Base-by-base conservation (phyloP, 1,140 invertebrate genomes). In the Asobara japonica region DNA sequence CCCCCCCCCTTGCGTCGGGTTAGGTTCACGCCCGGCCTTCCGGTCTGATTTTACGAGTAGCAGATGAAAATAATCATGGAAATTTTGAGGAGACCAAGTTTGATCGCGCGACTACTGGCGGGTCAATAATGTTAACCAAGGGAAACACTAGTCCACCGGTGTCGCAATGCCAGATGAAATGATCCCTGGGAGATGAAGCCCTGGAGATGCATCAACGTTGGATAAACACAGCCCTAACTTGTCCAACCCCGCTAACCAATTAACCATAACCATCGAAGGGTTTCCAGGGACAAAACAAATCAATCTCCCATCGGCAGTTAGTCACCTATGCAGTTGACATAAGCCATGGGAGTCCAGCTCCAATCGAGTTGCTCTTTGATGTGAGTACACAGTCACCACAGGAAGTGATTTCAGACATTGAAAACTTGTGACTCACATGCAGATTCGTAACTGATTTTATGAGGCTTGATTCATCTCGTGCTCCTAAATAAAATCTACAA, bases 371-470 rank as follows among this genome's bases (percentile, higher is more conserved):
- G 22, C 51, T 56, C 51, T 56, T 56, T 56, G 51, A 56, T 56
- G 51, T 56, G 0, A 56, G 22, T 25, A 56, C 51, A 56, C 22
- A 56, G 2, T 56, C 51, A 56, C 51, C 51, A 27, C 62, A 65
- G 38, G 61, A 65, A 48, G 48, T 69, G 67, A 69, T 71, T 65
- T 41, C 60, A 71, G 33, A 20, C 51, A 27, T 22, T 69, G 29
- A 48, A 56, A 56, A 56, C 1, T 56, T 56, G 20, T 56, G 51
- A 56, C 51, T 56, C 51, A 45, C 41, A 61, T 33, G 61, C 31
- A 36, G 61, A 66, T 25, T 56, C 13, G 13, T 25, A 10, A 7
- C 51, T 10, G n/a, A n/a, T n/a, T 27, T 1, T 6, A 22, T 3
- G 1, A 22, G 51, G 13, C 13, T 51, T 27, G 51, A 56, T 56